Base-by-base conservation (phyloP, 2,113 vertebrate genomes). In the Melospiza georgiana region DNA sequence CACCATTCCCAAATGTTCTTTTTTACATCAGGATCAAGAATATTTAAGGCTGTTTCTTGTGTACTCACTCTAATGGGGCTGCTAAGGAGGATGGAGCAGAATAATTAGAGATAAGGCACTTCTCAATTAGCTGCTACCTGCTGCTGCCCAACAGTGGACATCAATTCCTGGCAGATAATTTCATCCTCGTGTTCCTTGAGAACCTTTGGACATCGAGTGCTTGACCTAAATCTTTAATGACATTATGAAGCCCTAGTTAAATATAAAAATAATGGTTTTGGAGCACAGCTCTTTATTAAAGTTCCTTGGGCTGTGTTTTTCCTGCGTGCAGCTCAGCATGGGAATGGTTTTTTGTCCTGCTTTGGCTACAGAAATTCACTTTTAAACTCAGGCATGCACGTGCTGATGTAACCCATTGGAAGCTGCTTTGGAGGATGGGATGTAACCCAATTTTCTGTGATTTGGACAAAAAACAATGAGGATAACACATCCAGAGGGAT, bases 91-190 rank as follows among this genome's bases (percentile, higher is more conserved):
- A 92, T 90, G 63, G 41, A 94, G 87, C 94, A 92, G 79, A 95
- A 92, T 87, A 96, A 97, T 96, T 96, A 96, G 94, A 96, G 94
- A 96, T 91, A 95, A 97, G 48, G 62, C 78, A 94, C 91, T 96
- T 94, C 97, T 91, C 89, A 90, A 90, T 96, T 96, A 97, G 84
- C 89, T 96, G 87, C 96, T 96, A 91, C 94, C 94, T 97, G 80
- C 92, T 94, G 96, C 93, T 95, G 39, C 65, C 61, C 87, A 41
- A 78, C 86, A 61, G 78, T 83, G 95, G 94, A 76, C 71, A 85
- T 33, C 92, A 94, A 92, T 97, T 97, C 84, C 88, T 85, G 89
- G 91, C 74, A 94, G 89, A 93, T 92, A 86, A 92, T 90, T 89
- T 74, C n/a, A 72, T 77, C 83, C 82, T 75, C 72, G 46, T 78